Base-by-base conservation (phyloP, 1,140 invertebrate species). In the Calycopis cecrops region DNA sequence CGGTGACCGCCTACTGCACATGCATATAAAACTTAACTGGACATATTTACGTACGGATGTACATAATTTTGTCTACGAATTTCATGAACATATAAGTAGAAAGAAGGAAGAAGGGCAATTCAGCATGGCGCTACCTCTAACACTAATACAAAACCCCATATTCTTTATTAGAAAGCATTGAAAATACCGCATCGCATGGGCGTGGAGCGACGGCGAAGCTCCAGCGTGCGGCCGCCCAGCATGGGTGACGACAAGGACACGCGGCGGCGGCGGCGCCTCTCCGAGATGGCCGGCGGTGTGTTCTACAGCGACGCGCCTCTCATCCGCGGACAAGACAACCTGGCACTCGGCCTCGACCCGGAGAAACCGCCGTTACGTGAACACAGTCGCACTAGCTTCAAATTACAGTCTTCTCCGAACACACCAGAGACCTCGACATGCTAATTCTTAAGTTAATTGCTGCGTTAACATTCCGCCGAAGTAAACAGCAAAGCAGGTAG, bases 231-330 rank as follows among this genome's bases (percentile, higher is more conserved):
- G 10, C 81, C 81, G n/a, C 83, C 83, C 35, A 73, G 72, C 53
- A 51, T 80, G 33, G 57, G 68, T 9, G 76, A 86, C 63, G 76
- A 85, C 56, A 86, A 85, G 62, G 83, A 86, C 65, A 78, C 77
- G 21, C 65, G 81, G 10, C 69, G 84, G 6, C 69, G 81, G 1
- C 74, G 84, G 1, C 71, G 80, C 0, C 67, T 87, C 4, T 87
- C 84, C 8, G 84, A 87, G 55, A 54, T 87, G 48, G 84, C 84
- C 0, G 81, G 84, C 12, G 84, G 84, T 8, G 79, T 85, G 18
- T 87, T 87, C 67, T 85, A 87, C 69, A 86, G 83, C 59, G 83
- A 86, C 48, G 67, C 66, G 1, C 62, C 63, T 1, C 73, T 78
- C 38, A 73, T 70, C 0, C 60, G 65, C 16, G 78, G 78, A 6